phyloP scores from a whole-genome alignment of 1,140 invertebrate species.

The Augochlora pura region DNA sequence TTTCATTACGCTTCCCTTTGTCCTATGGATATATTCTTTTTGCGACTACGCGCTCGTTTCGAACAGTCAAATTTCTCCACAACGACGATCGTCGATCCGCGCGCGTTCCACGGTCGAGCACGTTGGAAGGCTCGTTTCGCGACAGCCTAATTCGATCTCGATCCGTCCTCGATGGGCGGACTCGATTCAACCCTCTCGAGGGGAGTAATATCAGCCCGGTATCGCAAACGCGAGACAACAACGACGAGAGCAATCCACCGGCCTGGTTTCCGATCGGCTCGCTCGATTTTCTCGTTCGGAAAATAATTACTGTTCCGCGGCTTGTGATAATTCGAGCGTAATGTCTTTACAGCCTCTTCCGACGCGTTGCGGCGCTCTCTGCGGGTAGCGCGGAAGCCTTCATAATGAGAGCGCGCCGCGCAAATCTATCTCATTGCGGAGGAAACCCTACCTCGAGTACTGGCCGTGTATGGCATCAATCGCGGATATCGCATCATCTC shows the following conservation, averaged over 20 bases:
- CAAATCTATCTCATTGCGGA: constrained; percentile 53
- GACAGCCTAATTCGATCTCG: too few species aligned
- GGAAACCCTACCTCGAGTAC: constrained; percentile 41
- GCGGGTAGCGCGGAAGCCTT: constrained; percentile 23
- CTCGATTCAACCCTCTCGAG: too few species aligned
- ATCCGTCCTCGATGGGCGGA: too few species aligned
- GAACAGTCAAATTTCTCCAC: constrained; percentile 33
- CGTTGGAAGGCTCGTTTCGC: too few species aligned
- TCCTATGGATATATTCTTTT: constrained; percentile 64
- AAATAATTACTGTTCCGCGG: constrained; percentile 37
- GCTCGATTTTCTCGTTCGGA: constrained; percentile 34
- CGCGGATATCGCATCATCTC: constrained; percentile 76
- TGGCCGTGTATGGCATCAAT: constrained; percentile 68
- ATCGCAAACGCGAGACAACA: too few species aligned
- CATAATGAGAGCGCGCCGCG: constrained; percentile 50
- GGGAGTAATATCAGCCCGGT: too few species aligned
- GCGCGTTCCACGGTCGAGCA: too few species aligned
- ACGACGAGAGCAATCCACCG: not conserved
- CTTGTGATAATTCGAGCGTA: constrained; percentile 45
- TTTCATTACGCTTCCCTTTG: constrained; percentile 74
- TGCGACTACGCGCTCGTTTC: constrained; percentile 59
- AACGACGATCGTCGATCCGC: not conserved
- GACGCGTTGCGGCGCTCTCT: constrained; percentile 17
- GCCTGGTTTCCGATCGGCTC: not conserved
- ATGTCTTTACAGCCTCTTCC: constrained; percentile 38